Evolutionary conservation across 2,113 vertebrate genomes (phyloP).

Genomic region (Tychaedon coryphoeus): DNA sequence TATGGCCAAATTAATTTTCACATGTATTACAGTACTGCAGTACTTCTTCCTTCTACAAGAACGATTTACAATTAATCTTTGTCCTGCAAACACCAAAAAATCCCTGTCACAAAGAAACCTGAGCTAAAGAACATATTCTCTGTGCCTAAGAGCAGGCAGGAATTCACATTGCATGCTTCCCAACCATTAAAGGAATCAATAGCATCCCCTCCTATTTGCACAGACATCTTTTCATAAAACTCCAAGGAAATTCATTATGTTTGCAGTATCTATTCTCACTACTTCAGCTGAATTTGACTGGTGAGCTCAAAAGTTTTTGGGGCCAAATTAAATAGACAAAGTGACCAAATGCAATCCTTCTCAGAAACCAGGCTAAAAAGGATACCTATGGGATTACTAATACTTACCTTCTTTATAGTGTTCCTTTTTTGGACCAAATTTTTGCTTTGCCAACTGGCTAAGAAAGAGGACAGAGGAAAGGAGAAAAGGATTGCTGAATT

Average conservation of each 20-base stretch:
- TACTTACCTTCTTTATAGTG: constrained; percentile 63
- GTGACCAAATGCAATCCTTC: background rate
- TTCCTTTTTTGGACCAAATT: constrained; percentile 50
- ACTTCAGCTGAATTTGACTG: background rate
- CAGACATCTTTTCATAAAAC: background rate
- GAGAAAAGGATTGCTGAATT: background rate
- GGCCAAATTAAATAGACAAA: background rate
- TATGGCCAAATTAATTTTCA: background rate
- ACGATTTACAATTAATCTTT: background rate
- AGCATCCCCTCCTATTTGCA: background rate
- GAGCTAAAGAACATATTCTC: background rate
- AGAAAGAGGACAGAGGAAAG: background rate
- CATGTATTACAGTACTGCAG: background rate
- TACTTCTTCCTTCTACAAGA: background rate
- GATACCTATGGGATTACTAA: background rate
- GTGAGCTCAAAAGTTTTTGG: background rate
- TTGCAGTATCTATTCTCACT: background rate
- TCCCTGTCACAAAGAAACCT: background rate
- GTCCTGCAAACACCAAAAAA: background rate
- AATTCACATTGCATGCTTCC: background rate
- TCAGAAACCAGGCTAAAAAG: background rate
- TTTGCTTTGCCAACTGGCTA: constrained; percentile 65
- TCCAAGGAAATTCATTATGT: background rate
- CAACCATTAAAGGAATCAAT: background rate
- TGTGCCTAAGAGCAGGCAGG: background rate